Evolutionary conservation across 2,888 invertebrate species (phyloP), one percentile per base, ranked within the genome.

Genomic region (Craniophora ligustri): DNA sequence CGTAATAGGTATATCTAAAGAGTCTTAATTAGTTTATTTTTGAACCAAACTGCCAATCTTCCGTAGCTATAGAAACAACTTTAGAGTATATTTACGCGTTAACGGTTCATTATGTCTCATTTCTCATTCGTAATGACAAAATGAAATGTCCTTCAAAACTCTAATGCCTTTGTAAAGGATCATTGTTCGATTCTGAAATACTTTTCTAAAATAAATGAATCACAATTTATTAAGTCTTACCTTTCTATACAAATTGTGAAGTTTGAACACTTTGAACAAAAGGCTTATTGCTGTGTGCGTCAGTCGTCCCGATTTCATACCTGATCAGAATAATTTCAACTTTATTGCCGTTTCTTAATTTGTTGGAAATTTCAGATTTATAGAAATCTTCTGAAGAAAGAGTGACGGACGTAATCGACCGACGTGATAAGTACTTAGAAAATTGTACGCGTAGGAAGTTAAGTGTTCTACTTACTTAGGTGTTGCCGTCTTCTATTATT

Each of bases 181-280:
- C 14, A 41, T 41, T 53, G 14, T 46, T 19, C 42, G 16, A 23
- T 38, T 23, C 21, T 10, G 36, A 41, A 34, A 34, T 41, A 46
- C 32, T 56, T 35, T 39, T 15, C 32, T 15, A 13, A 51, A 63
- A 63, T 42, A 58, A 63, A 63, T 58, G 21, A 40, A 35, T 46
- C 13, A 35, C 53, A 35, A 63, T 63, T 63, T 63, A 35, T 63
- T 23, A 32, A 30, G 46, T n/a, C 39, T 58, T 32, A 57, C 46
- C 38, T 57, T 38, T 45, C 8, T 35, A 19, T 40, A 57, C 34
- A 45, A 46, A 50, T 48, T 46, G 32, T 49, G 26, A n/a, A 30
- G 30, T 45, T 47, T 32, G 14, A 34, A 39, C 34, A 30, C 26
- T 45, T 47, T 32, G 14, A 34, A 39, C 34, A 41, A 51, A 50